These are phyloP conservation scores for Lasius platythorax DNA, from an alignment of 2,888 invertebrate species.

Conservation along the genomic window DNA sequence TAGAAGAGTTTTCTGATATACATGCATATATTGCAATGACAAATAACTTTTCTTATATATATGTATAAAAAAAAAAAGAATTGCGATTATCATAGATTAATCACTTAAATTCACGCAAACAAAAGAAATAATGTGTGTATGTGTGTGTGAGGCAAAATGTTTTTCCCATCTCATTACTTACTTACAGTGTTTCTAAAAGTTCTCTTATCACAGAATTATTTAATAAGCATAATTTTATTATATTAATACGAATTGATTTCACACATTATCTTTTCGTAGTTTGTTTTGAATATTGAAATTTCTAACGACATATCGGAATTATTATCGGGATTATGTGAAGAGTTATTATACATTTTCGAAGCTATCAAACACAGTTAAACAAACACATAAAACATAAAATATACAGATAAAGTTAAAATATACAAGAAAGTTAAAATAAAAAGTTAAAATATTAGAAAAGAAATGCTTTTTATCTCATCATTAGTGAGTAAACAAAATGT, in stretches of 20 bases:
- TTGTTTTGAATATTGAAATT: conserved; percentile 20
- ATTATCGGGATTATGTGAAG: no score
- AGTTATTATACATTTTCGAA: no score
- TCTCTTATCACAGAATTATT: background rate
- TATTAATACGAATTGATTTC: conserved; percentile 3
- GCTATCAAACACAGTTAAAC: no score
- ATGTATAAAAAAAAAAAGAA: background rate
- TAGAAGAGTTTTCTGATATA: no score
- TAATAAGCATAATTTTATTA: background rate
- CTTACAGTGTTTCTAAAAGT: background rate
- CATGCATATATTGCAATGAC: background rate
- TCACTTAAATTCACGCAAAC: background rate
- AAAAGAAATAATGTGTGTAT: background rate
- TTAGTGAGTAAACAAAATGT: no score
- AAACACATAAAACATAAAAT: no score
- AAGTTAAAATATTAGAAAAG: no score
- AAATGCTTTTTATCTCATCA: no score
- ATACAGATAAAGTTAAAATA: no score
- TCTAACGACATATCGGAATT: background rate
- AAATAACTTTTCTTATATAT: background rate
- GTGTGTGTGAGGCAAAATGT: background rate
- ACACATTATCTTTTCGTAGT: background rate
- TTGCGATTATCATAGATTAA: background rate
- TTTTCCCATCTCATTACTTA: background rate
- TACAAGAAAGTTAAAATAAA: no score